A percentile compares a stretch with the other conserved stretches of the same genome.
Conservation (phyloP, 2,888 invertebrate species). For the Cryptus viduatorius region DNA sequence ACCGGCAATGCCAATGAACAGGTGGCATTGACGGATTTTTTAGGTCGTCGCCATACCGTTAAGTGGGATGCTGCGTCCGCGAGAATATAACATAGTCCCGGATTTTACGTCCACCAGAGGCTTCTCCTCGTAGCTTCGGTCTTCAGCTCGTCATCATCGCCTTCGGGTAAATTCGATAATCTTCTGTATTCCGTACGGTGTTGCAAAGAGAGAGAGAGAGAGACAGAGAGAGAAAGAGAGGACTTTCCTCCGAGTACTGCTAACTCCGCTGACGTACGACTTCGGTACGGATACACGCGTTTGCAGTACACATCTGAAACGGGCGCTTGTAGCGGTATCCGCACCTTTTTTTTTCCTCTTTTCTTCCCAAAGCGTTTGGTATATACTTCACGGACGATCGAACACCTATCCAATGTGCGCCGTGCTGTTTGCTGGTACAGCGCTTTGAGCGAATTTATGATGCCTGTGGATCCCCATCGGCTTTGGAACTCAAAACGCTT, state of each 20-base stretch:
- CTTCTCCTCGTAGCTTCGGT: conserved; percentile 1
- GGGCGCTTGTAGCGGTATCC: conserved; percentile 61
- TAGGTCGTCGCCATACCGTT: conserved; percentile 74
- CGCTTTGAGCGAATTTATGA: background rate
- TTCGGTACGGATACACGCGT: background rate
- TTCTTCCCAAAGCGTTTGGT: conserved; percentile 25
- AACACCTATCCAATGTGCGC: conserved; percentile 11
- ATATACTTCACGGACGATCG: conserved; percentile 65
- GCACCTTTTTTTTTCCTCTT: conserved; percentile 18
- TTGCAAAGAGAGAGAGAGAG: background rate
- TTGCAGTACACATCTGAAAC: conserved; percentile 29
- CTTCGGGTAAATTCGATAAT: conserved; percentile 47
- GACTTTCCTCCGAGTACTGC: background rate
- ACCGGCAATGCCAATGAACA: conserved; percentile 70
- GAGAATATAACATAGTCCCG: conserved; percentile 10
- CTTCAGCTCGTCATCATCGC: conserved; percentile 39
- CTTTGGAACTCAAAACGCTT: conserved; percentile 4
- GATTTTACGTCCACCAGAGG: conserved; percentile 33
- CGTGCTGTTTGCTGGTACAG: background rate
- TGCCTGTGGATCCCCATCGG: background rate
- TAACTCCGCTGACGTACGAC: conserved; percentile 11
- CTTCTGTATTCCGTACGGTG: too few relatives aligned
- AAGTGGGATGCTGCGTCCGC: conserved; percentile 72
- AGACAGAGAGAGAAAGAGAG: background rate
- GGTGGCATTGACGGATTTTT: conserved; percentile 70